phyloP scores from a whole-genome alignment of 1,140 invertebrate genomes.

The Agrilus planipennis region DNA sequence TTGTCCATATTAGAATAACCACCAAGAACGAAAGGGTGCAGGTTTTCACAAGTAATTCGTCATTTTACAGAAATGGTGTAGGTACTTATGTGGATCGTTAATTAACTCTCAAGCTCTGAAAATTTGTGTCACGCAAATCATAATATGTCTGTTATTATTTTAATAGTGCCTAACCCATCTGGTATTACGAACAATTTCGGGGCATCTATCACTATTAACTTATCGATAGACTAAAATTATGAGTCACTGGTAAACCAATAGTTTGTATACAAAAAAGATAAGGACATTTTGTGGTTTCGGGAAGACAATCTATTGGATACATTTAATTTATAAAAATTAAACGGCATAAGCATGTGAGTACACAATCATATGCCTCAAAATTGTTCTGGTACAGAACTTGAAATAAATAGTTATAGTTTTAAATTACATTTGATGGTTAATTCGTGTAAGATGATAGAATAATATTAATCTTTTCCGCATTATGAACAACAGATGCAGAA shows the following conservation, averaged over 20 bases:
- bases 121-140: too few species aligned
- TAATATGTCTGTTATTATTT: slow-evolving; percentile 1
- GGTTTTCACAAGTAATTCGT: too few species aligned
- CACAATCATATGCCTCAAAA: slow-evolving; percentile 5
- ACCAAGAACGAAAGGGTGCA: too few species aligned
- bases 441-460: slow-evolving; percentile 18
- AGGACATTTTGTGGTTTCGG: slow-evolving; percentile 1
- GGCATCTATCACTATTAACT: too few species aligned
- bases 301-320: slow-evolving; percentile 8
- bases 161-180: slow-evolving; percentile 3
- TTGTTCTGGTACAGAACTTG: slow-evolving; percentile 9
- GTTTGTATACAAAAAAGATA: slow-evolving; percentile 9
- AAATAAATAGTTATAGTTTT: slow-evolving; percentile 24
- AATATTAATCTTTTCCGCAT: slow-evolving; percentile 3
- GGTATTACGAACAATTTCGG: too few species aligned
- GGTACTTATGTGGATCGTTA: too few species aligned
- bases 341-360: not conserved
- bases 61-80: too few species aligned
- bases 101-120: too few species aligned
- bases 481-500: slow-evolving; percentile 5
- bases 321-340: not conserved
- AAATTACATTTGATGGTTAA: slow-evolving; percentile 21
- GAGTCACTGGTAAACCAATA: slow-evolving; percentile 9
- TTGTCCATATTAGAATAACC: too few species aligned
- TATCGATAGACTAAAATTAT: slow-evolving; percentile 6